Conservation (phyloP, 2,113 vertebrate species). For the Melanotaenia duboulayi region DNA sequence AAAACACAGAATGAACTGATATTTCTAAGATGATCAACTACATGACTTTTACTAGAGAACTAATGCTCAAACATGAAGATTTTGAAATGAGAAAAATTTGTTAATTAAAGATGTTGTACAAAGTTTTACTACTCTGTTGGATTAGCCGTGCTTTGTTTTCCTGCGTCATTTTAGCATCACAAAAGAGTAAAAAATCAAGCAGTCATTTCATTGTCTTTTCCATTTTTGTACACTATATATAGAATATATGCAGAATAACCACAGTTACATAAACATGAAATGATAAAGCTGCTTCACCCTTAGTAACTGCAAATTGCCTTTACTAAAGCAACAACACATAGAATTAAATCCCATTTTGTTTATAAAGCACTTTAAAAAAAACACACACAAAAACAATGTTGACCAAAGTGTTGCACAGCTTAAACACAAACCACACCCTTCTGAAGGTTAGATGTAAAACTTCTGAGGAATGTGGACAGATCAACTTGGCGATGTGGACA, state of each 20-base stretch:
- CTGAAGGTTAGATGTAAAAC: constrained; percentile 14
- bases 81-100: too few species aligned
- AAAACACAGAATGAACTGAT: too few species aligned
- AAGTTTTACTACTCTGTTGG: not conserved
- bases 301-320: too few species aligned
- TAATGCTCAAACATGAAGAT: too few species aligned
- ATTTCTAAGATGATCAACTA: too few species aligned
- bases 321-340: too few species aligned
- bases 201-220: not conserved
- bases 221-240: not conserved
- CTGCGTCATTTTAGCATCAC: not conserved
- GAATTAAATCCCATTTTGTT: too few species aligned
- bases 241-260: not conserved
- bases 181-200: not conserved
- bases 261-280: not conserved
- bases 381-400: too few species aligned
- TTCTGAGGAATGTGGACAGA: constrained; percentile 56
- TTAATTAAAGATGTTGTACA: too few species aligned
- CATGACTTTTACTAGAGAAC: too few species aligned
- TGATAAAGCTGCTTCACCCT: not conserved
- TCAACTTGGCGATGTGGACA: not conserved
- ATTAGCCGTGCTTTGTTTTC: not conserved
- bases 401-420: not conserved
- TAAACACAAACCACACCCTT: constrained; percentile 48
- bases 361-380: too few species aligned